phyloP scores from a whole-genome alignment of 2,113 vertebrate species.

The Neofelis nebulosa region DNA sequence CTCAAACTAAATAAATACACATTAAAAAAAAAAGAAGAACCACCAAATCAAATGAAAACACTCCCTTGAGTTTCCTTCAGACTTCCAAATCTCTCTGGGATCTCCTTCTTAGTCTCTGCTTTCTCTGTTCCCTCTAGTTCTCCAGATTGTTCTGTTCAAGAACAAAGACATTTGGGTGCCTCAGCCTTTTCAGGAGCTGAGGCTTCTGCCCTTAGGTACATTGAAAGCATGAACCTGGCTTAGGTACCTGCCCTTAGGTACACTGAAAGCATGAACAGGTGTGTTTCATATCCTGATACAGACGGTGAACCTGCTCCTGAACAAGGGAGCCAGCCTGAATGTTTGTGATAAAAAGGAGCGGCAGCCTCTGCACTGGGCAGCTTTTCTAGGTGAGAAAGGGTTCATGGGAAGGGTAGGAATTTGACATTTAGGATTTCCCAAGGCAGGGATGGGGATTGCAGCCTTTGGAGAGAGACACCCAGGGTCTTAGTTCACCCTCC shows the following conservation, averaged over 20 bases:
- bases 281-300: constrained; percentile 68
- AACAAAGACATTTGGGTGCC: neutral
- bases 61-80: neutral
- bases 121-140: neutral
- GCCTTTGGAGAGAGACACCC: neutral
- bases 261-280: neutral
- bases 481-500: neutral
- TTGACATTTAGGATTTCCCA: neutral
- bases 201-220: neutral
- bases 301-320: constrained; percentile 95
- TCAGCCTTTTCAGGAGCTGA: neutral
- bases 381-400: constrained; percentile 90
- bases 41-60: neutral
- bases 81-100: neutral
- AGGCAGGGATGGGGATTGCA: neutral
- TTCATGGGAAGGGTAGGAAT: neutral
- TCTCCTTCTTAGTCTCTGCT: neutral
- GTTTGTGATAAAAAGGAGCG: constrained; percentile 95
- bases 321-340: constrained; percentile 91
- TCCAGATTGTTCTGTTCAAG: neutral
- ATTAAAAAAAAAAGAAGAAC: too few species aligned
- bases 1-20: too few species aligned
- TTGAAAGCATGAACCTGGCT: neutral
- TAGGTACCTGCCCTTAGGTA: neutral
- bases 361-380: constrained; percentile 95